Percentiles rank a stretch among this genome's conserved stretches.
phyloP scores from a whole-genome alignment of 2,113 vertebrate genomes.

The Steatornis caripensis region DNA sequence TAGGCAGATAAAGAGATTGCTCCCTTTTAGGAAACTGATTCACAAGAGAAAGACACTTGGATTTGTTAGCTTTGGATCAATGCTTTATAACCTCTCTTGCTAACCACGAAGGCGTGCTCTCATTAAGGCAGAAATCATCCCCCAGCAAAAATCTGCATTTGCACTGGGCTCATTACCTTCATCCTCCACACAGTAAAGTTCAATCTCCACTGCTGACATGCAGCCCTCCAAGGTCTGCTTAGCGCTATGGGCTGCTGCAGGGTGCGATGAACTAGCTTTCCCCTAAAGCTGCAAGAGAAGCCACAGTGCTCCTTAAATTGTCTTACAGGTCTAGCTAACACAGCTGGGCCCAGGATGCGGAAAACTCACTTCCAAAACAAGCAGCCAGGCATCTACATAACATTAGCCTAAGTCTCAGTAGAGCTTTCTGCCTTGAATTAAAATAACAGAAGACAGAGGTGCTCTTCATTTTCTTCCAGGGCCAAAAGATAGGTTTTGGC shows the following conservation, averaged over 20 bases:
- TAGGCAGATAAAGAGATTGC: not conserved
- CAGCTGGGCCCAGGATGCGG: not conserved
- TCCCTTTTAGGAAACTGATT: not conserved
- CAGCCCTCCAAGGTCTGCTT: not conserved
- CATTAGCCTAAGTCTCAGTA: not conserved
- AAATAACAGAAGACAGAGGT: not conserved
- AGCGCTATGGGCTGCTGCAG: not conserved
- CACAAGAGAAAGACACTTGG: not conserved
- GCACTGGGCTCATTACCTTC: not conserved
- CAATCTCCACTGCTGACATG: not conserved
- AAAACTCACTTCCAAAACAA: not conserved
- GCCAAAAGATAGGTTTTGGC: not conserved
- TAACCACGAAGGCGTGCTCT: not conserved
- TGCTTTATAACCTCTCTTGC: not conserved
- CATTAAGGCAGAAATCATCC: not conserved
- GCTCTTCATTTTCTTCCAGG: not conserved
- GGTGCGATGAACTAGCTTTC: not conserved
- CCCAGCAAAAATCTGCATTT: not conserved
- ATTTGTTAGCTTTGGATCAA: not conserved
- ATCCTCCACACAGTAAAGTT: not conserved
- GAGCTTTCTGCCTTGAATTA: not conserved
- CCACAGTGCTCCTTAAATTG: not conserved
- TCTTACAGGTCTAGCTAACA: not conserved
- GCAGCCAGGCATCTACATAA: not conserved
- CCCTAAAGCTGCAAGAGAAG: not conserved